Evolutionary conservation across 1,140 invertebrate genomes (phyloP).

Genomic region (Argopecten irradians): DNA sequence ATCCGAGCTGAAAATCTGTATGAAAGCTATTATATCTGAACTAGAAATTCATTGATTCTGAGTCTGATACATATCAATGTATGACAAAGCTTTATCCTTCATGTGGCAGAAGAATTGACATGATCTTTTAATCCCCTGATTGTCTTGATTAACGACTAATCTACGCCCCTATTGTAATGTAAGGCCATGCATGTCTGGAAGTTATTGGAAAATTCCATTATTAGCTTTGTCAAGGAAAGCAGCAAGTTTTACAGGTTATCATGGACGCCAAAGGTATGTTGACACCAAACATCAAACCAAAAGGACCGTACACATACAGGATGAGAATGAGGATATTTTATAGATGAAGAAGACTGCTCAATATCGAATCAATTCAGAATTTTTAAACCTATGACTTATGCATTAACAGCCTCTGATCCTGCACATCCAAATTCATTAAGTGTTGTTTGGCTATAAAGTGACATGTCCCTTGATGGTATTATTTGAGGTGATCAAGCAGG

Average conservation of each 20-base stretch:
- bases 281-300: no score
- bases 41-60: not conserved
- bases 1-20: no score
- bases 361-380: not conserved
- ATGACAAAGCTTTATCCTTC: not conserved
- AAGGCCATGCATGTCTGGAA: not conserved
- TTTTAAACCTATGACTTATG: not conserved
- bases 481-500: not conserved
- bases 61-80: not conserved
- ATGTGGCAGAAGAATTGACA: not conserved
- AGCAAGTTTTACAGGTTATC: not conserved
- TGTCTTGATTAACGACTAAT: no score
- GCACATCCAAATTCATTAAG: not conserved
- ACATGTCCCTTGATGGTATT: not conserved
- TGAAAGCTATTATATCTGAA: not conserved
- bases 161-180: not conserved
- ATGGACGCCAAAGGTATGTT: no score
- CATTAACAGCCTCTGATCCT: not conserved
- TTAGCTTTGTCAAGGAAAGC: not conserved
- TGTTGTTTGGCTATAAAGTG: not conserved
- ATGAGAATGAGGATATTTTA: not conserved
- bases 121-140: no score
- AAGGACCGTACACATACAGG: not conserved
- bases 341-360: not conserved
- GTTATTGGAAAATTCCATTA: not conserved